Base-by-base conservation (phyloP, 2,113 vertebrate genomes). In the Myrmecophaga tridactyla region DNA sequence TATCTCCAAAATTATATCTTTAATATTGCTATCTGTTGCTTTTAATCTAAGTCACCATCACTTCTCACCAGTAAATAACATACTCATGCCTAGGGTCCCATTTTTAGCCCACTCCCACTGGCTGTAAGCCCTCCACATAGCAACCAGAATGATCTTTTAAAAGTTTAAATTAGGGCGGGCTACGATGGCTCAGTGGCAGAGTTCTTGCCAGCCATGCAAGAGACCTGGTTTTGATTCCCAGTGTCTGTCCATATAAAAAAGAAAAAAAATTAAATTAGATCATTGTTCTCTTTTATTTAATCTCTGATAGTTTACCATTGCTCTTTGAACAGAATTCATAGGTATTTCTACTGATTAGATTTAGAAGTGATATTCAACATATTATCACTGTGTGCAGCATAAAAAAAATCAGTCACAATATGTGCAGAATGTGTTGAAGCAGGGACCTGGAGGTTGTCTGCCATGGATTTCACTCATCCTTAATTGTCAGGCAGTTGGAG, bases 241-340 rank as follows among this genome's bases (percentile, higher is more conserved):
- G n/a, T n/a, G n/a, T n/a, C n/a, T n/a, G n/a, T n/a, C n/a, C n/a
- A n/a, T n/a, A n/a, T n/a, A n/a, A n/a, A n/a, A n/a, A n/a, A n/a
- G n/a, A 69, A 91, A 94, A 81, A 53, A n/a, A n/a, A n/a, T n/a
- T n/a, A n/a, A n/a, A n/a, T n/a, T 18, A 81, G 41, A n/a, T 60
- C 56, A 53, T 25, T 46, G 15, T 62, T 88, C 29, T 84, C 31
- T 27, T 81, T 88, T 87, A 95, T 96, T 89, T 82, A 36, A 83
- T 3, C 2, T 90, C 62, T 46, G 63, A 65, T 25, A 82, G 58
- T 31, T 67, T 83, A 31, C n/a, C n/a, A 62, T 62, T 83, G 48
- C 21, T 76, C 25, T 62, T 92, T 92, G 60, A 86, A 70, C 83
- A 90, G 78, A 75, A 81, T 81, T 0, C 53, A 41, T 25, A 53